Conservation (phyloP, 2,797 vertebrate species). For the Muscicapa comitata region DNA sequence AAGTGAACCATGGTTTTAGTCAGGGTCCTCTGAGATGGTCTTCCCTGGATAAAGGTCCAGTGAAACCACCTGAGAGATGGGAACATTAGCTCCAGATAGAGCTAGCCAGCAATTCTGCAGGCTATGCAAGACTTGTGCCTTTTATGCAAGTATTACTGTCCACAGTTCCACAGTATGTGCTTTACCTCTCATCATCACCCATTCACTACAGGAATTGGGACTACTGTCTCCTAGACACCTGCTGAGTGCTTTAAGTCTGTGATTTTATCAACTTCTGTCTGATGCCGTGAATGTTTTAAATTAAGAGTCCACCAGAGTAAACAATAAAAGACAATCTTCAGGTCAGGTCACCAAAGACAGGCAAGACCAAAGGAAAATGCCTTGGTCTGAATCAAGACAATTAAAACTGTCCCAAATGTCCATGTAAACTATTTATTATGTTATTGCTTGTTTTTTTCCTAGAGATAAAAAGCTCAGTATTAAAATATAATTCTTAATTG, state of each 20-base stretch:
- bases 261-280: background rate
- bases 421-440: background rate
- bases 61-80: background rate
- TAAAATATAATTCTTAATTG: background rate
- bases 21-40: background rate
- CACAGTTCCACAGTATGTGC: background rate
- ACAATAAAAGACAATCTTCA: background rate
- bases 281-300: background rate
- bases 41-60: background rate
- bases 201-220: background rate
- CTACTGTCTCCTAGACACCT: background rate
- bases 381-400: background rate
- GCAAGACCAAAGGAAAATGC: background rate
- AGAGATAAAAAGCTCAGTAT: background rate
- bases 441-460: background rate
- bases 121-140: background rate
- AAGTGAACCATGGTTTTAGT: background rate
- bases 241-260: background rate
- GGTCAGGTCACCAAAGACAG: background rate
- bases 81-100: background rate
- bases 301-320: background rate
- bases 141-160: background rate
- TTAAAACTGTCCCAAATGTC: background rate
- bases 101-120: background rate
- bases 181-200: background rate